These are phyloP conservation scores for Eurois occulta DNA, from an alignment of 2,888 invertebrate species.

Conservation along the genomic window DNA sequence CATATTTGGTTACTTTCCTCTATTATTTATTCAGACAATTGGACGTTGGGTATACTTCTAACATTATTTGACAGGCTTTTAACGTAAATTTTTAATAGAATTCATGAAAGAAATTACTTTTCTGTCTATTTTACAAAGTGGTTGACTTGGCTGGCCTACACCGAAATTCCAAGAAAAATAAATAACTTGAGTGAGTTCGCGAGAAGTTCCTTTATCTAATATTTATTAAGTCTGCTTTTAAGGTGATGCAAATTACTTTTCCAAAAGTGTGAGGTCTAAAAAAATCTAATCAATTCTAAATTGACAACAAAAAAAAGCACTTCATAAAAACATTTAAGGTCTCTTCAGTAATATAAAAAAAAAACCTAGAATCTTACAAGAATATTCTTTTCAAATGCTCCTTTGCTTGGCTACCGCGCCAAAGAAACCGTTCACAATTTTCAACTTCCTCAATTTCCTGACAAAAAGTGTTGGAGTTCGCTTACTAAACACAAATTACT, in stretches of 20 bases:
- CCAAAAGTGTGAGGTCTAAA: background rate
- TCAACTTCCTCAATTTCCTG: conserved; percentile 24
- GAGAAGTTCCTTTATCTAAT: background rate
- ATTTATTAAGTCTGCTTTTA: background rate
- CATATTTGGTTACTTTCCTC: too few species aligned
- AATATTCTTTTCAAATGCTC: background rate
- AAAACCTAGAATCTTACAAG: background rate
- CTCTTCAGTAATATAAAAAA: background rate
- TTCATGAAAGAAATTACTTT: conserved; percentile 30
- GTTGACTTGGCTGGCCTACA: background rate
- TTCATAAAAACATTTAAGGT: background rate
- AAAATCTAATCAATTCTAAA: background rate
- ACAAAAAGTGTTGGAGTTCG: conserved; percentile 27
- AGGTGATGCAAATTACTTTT: background rate
- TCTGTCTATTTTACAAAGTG: conserved; percentile 24
- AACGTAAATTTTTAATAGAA: conserved; percentile 21
- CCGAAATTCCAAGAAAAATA: background rate
- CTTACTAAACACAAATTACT: conserved; percentile 57
- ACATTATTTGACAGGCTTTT: conserved; percentile 39
- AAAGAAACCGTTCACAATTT: conserved; percentile 32
- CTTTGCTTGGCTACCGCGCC: conserved; percentile 11
- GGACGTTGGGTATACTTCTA: background rate
- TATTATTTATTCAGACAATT: conserved; percentile 1
- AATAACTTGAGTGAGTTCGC: background rate
- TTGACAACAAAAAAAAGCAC: background rate